Evolutionary conservation across 1,140 invertebrate genomes (phyloP).

Genomic region (Caerostris darwini): DNA sequence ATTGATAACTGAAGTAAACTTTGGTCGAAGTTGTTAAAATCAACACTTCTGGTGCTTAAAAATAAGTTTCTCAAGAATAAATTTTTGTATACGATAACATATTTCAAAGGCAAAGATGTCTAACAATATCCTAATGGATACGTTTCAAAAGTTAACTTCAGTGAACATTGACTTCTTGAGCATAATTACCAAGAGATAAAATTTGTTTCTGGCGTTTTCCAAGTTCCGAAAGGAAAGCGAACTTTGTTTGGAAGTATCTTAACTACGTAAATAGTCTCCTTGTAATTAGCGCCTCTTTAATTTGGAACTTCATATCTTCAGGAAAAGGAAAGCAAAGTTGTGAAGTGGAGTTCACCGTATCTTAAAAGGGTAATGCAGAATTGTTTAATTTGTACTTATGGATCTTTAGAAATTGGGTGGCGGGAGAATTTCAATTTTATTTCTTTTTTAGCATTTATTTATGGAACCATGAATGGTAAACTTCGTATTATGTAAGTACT

Average conservation of each 20-base stretch:
- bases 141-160: neutral
- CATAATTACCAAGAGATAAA: constrained; percentile 12
- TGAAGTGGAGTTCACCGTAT: neutral
- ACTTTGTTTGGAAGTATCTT: too few relatives aligned
- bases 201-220: neutral
- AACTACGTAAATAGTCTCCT: neutral
- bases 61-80: neutral
- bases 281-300: constrained; percentile 8
- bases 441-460: too few relatives aligned
- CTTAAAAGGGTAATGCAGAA: neutral
- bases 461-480: too few relatives aligned
- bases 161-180: neutral
- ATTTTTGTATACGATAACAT: neutral
- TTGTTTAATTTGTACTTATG: too few relatives aligned
- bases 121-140: neutral
- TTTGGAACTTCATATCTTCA: neutral
- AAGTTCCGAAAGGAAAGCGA: neutral
- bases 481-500: too few relatives aligned
- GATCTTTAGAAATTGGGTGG: too few relatives aligned
- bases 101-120: neutral
- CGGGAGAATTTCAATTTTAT: too few relatives aligned
- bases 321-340: neutral
- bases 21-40: neutral
- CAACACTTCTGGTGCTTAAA: neutral
- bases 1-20: too few relatives aligned